Evolutionary conservation across 2,113 vertebrate species (phyloP).

Genomic region (Symphodus melops): DNA sequence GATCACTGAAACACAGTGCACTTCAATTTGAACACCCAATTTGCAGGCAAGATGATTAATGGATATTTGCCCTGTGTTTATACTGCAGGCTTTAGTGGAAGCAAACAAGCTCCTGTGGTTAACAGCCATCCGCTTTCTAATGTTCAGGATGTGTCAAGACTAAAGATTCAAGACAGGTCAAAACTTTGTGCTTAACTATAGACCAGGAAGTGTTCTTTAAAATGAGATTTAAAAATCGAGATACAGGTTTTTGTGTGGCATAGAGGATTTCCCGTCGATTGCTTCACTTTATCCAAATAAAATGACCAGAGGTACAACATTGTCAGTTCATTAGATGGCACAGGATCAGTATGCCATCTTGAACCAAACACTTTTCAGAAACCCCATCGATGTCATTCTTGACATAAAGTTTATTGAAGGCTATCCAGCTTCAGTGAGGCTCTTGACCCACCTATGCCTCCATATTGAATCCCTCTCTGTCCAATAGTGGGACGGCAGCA

Average conservation of each 20-base stretch:
- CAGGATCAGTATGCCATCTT: background rate
- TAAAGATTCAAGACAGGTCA: constrained; percentile 31
- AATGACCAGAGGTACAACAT: too few species aligned
- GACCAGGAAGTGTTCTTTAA: constrained; percentile 1
- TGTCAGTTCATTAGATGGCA: too few species aligned
- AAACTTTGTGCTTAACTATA: constrained; percentile 32
- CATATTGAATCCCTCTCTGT: constrained; percentile 89
- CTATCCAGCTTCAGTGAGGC: constrained; percentile 35
- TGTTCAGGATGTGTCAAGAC: constrained; percentile 26
- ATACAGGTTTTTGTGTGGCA: background rate
- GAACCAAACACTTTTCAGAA: background rate
- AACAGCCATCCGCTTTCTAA: constrained; percentile 22
- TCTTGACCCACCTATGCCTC: constrained; percentile 67
- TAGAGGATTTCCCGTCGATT: constrained; percentile 16
- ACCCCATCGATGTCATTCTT: background rate
- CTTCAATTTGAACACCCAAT: constrained; percentile 49
- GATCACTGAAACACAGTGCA: constrained; percentile 23
- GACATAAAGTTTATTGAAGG: background rate
- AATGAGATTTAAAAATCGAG: constrained; percentile 10
- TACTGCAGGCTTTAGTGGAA: constrained; percentile 47
- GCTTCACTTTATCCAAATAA: background rate
- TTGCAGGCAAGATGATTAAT: constrained; percentile 40
- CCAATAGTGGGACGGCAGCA: constrained; percentile 96
- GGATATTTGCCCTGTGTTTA: constrained; percentile 34
- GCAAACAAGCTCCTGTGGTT: constrained; percentile 49